phyloP scores from a whole-genome alignment of 2,797 vertebrate genomes.

The Enteromius argenteus region DNA sequence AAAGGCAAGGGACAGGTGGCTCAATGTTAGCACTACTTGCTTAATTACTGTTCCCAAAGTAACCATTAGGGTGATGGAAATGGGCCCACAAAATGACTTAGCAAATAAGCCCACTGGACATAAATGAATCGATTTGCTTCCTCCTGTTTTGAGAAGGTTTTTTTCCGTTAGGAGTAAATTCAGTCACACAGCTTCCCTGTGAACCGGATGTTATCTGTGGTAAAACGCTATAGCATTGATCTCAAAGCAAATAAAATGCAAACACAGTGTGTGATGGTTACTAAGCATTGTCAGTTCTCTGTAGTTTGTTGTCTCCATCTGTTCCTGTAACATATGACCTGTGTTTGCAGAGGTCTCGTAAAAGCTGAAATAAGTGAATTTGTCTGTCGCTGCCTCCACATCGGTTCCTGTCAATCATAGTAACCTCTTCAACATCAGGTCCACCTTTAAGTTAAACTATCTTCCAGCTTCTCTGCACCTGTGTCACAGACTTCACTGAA shows the following conservation, averaged over 20 bases:
- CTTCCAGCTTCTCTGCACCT: constrained; percentile 14
- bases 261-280: constrained; percentile 18
- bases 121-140: constrained; percentile 45
- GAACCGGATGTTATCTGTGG: constrained; percentile 16
- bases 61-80: constrained; percentile 53
- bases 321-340: constrained; percentile 22
- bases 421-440: constrained; percentile 33
- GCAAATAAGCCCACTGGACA: constrained; percentile 45
- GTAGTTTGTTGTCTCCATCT: constrained; percentile 20
- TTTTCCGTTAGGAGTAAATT: constrained; percentile 29
- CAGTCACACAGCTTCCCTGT: constrained; percentile 11
- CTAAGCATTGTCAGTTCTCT: constrained; percentile 21
- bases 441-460: constrained; percentile 23
- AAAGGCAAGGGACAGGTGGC: constrained; percentile 42
- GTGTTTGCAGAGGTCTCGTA: constrained; percentile 21
- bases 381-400: constrained; percentile 23
- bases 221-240: constrained; percentile 30
- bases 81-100: constrained; percentile 44
- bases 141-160: constrained; percentile 35
- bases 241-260: constrained; percentile 31
- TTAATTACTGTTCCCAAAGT: constrained; percentile 51
- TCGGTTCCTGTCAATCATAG: constrained; percentile 8
- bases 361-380: constrained; percentile 36
- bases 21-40: constrained; percentile 46
- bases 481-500: constrained; percentile 4